A percentile compares a stretch with the other conserved stretches of the same genome.
These are phyloP conservation scores for Crocodylus rhombifer DNA, from an alignment of 2,797 vertebrate species.

Conservation along the genomic window DNA sequence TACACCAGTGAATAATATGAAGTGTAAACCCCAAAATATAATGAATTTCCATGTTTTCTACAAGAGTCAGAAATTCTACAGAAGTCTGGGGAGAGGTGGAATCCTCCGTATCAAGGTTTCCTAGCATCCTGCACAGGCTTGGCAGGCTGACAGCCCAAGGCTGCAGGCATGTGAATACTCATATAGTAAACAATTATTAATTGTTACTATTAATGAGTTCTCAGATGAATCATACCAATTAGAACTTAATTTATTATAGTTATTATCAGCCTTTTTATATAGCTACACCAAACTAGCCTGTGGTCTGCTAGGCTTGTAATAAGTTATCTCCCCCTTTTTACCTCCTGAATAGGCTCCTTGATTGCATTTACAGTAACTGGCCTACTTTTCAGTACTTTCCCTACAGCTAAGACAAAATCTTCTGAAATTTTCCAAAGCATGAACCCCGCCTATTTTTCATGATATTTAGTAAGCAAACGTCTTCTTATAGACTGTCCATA, in stretches of 20 bases:
- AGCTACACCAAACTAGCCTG: background rate
- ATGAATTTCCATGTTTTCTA: slow-evolving; percentile 2
- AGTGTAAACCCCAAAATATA: background rate
- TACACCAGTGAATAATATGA: background rate
- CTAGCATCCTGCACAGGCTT: background rate
- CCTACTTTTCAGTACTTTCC: background rate
- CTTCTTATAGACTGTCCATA: background rate
- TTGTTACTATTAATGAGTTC: background rate
- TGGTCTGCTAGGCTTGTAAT: background rate
- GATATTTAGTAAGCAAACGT: background rate
- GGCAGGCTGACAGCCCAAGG: background rate
- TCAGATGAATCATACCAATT: background rate
- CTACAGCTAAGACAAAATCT: background rate
- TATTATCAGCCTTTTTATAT: background rate
- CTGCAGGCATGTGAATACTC: accelerated
- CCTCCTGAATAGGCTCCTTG: background rate
- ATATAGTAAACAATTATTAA: background rate
- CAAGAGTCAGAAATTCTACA: background rate
- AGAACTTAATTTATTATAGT: background rate
- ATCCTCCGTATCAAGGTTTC: background rate
- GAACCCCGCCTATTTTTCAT: background rate
- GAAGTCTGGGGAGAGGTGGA: background rate
- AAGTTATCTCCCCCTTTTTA: background rate
- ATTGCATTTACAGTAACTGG: background rate
- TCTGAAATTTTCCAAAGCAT: background rate